Percentiles rank a stretch among this genome's conserved stretches.
These are phyloP conservation scores for Drosophila barbarae DNA, from an alignment of 2,888 invertebrate species.

Conservation along the genomic window DNA sequence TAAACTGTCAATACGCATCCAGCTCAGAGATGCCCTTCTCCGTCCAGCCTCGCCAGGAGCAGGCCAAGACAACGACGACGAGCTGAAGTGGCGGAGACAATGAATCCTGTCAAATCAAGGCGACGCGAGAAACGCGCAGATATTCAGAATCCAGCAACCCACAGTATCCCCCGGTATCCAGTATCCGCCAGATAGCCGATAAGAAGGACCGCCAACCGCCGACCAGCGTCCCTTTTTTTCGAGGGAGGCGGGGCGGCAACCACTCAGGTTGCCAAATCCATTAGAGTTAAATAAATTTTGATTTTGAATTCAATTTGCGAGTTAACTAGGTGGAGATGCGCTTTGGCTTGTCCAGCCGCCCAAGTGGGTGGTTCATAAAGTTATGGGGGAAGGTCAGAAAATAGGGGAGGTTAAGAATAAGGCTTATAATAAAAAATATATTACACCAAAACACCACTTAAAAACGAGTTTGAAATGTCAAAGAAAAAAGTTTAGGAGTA, in stretches of 20 bases:
- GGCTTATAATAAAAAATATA: neutral
- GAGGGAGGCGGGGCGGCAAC: slow-evolving; percentile 22
- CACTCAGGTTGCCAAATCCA: slow-evolving; percentile 68
- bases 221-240: slow-evolving; percentile 9
- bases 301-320: slow-evolving; percentile 68
- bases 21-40: slow-evolving; percentile 46
- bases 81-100: slow-evolving; percentile 71
- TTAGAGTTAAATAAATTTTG: slow-evolving; percentile 69
- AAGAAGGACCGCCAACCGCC: slow-evolving; percentile 19
- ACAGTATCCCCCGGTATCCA: slow-evolving; percentile 2
- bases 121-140: slow-evolving; percentile 49
- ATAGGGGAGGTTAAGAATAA: too few relatives aligned
- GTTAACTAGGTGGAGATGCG: slow-evolving; percentile 54
- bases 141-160: slow-evolving; percentile 22
- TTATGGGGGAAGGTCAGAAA: neutral
- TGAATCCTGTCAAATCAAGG: slow-evolving; percentile 73
- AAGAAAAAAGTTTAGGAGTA: neutral
- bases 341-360: slow-evolving; percentile 7
- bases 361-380: slow-evolving; percentile 44
- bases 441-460: neutral
- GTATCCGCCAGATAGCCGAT: slow-evolving; percentile 13
- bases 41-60: slow-evolving; percentile 16
- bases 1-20: slow-evolving; percentile 77
- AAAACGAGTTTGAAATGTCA: neutral
- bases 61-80: slow-evolving; percentile 39